These are phyloP conservation scores for Drosophila quinaria DNA, from an alignment of 2,888 invertebrate species.

Conservation along the genomic window DNA sequence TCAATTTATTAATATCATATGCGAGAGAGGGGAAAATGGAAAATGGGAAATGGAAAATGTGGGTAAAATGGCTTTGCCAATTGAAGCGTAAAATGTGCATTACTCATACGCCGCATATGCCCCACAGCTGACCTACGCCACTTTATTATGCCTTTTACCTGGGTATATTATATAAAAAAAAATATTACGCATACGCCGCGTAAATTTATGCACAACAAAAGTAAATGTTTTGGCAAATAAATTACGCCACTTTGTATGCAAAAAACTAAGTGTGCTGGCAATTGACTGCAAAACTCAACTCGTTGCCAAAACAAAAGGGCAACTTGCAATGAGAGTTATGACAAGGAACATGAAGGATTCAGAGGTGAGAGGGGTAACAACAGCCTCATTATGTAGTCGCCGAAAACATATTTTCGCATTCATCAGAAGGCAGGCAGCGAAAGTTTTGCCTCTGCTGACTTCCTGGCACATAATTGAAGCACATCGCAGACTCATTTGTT, in stretches of 20 bases:
- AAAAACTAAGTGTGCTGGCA: conserved; percentile 38
- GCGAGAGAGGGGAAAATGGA: conserved; percentile 27
- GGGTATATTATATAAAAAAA: conserved; percentile 26
- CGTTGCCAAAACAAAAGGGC: conserved; percentile 47
- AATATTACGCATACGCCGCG: conserved; percentile 68
- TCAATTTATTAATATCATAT: conserved; percentile 76
- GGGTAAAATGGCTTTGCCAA: conserved; percentile 70
- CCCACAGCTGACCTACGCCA: conserved; percentile 65
- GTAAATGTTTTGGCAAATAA: conserved; percentile 72
- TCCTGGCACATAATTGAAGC: conserved; percentile 72
- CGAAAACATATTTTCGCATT: conserved; percentile 79
- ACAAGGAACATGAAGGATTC: not conserved
- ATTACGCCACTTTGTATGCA: conserved; percentile 61
- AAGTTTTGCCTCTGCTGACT: conserved; percentile 55
- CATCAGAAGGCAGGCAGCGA: conserved; percentile 66
- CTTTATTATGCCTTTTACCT: conserved; percentile 70
- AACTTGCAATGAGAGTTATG: conserved; percentile 32
- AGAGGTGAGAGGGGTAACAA: not conserved
- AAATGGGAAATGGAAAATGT: not conserved
- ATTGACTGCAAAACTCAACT: conserved; percentile 61
- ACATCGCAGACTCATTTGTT: conserved; percentile 80
- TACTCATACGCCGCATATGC: conserved; percentile 70
- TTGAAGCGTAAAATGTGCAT: conserved; percentile 78
- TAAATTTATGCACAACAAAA: conserved; percentile 55
- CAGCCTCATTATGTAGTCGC: conserved; percentile 71